These are phyloP conservation scores for Nebria brevicollis DNA, from an alignment of 2,888 invertebrate genomes.

Conservation along the genomic window DNA sequence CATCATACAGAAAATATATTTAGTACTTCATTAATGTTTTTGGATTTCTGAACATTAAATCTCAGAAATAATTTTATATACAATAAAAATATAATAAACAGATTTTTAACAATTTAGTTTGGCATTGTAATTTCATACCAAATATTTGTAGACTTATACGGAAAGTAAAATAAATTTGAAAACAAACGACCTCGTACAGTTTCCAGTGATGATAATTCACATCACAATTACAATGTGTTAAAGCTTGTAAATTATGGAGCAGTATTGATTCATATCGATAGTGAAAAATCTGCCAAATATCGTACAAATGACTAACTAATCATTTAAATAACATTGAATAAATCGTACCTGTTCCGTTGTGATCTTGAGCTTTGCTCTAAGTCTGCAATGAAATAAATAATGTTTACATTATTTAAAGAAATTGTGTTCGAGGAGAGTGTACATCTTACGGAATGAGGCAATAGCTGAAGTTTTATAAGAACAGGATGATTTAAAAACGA, in stretches of 20 bases:
- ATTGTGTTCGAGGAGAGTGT: neutral
- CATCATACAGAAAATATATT: neutral
- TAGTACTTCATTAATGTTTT: too few relatives aligned
- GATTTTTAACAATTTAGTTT: too few relatives aligned
- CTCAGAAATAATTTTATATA: too few relatives aligned
- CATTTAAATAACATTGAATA: neutral
- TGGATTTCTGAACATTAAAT: too few relatives aligned
- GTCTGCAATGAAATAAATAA: neutral
- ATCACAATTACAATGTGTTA: neutral
- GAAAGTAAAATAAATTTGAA: neutral
- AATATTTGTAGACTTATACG: too few relatives aligned
- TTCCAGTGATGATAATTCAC: neutral
- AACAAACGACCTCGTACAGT: neutral
- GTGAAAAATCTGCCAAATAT: neutral
- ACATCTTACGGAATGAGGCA: neutral
- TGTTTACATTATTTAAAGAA: neutral
- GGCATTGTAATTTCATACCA: too few relatives aligned
- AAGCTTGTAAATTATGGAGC: neutral
- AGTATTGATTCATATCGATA: neutral
- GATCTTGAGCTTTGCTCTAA: neutral
- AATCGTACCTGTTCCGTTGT: neutral
- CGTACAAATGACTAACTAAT: neutral
- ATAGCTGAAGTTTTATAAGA: neutral
- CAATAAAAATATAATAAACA: too few relatives aligned
- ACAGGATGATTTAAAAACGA: too few relatives aligned